Conservation (phyloP, 2,797 vertebrate genomes). For the Sebastes miniatus region DNA sequence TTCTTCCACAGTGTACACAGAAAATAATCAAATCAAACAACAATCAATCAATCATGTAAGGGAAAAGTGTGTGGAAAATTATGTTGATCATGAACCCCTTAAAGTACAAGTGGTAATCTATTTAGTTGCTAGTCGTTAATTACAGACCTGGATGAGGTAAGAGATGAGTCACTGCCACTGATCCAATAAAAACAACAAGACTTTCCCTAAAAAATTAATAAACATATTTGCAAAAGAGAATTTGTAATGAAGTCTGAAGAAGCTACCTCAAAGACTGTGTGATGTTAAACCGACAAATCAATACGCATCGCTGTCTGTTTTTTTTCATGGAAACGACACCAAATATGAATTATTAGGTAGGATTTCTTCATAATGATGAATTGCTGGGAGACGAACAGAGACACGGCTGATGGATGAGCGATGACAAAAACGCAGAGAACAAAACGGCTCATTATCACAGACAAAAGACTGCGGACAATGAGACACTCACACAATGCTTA, state of each 20-base stretch:
- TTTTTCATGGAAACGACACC: slow-evolving; percentile 20
- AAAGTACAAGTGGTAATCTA: neutral
- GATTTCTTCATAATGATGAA: slow-evolving; percentile 25
- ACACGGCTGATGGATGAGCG: slow-evolving; percentile 45
- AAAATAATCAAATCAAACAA: neutral
- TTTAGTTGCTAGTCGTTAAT: neutral
- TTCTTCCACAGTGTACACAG: neutral
- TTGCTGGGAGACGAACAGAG: slow-evolving; percentile 17
- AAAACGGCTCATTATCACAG: slow-evolving; percentile 53
- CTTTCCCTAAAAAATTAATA: neutral
- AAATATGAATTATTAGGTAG: slow-evolving; percentile 42
- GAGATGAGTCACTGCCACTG: neutral
- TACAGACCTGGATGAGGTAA: neutral
- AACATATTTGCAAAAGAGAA: neutral
- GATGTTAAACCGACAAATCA: slow-evolving; percentile 23
- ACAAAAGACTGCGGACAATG: slow-evolving; percentile 41
- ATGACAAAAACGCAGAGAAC: slow-evolving; percentile 45
- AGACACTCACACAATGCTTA: slow-evolving; percentile 2
- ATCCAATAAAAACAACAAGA: neutral
- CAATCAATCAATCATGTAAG: neutral
- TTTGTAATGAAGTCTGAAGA: neutral
- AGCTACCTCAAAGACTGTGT: neutral
- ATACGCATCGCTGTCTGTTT: neutral
- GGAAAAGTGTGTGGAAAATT: neutral
- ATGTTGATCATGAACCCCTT: neutral